Evolutionary conservation across 2,113 vertebrate genomes (phyloP).

Genomic region (Lepidothrix coronata): DNA sequence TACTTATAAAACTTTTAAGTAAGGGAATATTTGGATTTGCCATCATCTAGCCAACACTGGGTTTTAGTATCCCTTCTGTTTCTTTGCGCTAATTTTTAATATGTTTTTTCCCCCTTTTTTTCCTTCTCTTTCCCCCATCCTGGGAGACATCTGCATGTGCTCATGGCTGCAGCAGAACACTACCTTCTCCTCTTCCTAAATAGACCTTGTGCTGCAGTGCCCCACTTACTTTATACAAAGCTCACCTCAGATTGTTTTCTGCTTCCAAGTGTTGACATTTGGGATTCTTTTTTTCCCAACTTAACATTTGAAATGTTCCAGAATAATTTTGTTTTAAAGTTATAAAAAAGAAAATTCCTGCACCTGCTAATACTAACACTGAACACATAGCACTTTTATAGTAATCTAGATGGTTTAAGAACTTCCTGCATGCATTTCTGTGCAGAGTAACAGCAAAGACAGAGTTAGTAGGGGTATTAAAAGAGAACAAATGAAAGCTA

Average conservation of each 20-base stretch:
- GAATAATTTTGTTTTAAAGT: not conserved
- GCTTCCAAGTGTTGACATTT: not conserved
- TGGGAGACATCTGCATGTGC: not conserved
- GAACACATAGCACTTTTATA: not conserved
- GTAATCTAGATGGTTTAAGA: not conserved
- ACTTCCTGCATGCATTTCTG: not conserved
- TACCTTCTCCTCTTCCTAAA: not conserved
- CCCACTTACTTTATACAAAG: slow-evolving; percentile 13
- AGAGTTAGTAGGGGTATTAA: not conserved
- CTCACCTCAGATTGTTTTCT: not conserved
- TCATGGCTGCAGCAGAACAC: not conserved
- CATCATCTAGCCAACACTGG: not conserved
- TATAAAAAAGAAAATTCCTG: not conserved
- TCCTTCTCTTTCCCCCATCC: not conserved
- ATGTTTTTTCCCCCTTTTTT: not conserved
- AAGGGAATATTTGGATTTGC: not conserved
- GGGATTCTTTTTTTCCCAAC: not conserved
- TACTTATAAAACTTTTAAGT: not conserved
- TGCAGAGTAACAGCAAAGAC: not conserved
- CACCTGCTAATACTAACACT: not conserved
- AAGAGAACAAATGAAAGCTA: not conserved
- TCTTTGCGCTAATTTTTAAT: not conserved
- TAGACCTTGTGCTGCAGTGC: not conserved
- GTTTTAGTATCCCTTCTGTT: not conserved
- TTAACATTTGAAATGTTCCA: not conserved